Conservation (phyloP, 1,140 invertebrate species). For the Amyelois transitella region DNA sequence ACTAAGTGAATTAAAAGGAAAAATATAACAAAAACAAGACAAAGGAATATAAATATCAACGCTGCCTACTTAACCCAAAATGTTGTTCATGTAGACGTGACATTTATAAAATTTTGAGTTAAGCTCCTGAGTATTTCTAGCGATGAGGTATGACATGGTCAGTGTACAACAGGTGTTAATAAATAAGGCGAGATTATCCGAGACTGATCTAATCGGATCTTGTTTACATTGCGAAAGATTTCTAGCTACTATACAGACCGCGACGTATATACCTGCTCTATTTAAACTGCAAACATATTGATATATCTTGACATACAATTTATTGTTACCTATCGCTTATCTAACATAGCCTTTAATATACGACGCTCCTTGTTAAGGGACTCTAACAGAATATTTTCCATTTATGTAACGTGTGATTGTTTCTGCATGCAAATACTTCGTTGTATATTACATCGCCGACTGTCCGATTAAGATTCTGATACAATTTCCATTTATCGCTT, state of each 20-base stretch:
- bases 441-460: slow-evolving; percentile 51
- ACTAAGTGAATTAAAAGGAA: not conserved
- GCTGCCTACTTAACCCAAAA: not conserved
- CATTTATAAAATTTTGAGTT: not conserved
- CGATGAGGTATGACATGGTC: not conserved
- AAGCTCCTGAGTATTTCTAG: not conserved
- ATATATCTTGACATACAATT: slow-evolving; percentile 48
- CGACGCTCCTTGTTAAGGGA: slow-evolving; percentile 54
- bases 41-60: not conserved
- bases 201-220: slow-evolving; percentile 57
- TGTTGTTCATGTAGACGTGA: not conserved
- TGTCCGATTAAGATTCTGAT: slow-evolving; percentile 52
- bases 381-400: slow-evolving; percentile 47
- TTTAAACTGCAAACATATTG: slow-evolving; percentile 57
- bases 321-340: slow-evolving; percentile 62
- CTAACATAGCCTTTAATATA: slow-evolving; percentile 40
- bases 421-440: slow-evolving; percentile 54
- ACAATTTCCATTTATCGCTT: slow-evolving; percentile 49
- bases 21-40: not conserved
- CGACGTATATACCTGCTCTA: slow-evolving; percentile 13
- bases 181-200: slow-evolving; percentile 57
- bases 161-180: slow-evolving; percentile 39
- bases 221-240: slow-evolving; percentile 60
- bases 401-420: slow-evolving; percentile 49
- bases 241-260: not conserved